Conservation (phyloP, 1,140 invertebrate species). For the Procambarus clarkii region DNA sequence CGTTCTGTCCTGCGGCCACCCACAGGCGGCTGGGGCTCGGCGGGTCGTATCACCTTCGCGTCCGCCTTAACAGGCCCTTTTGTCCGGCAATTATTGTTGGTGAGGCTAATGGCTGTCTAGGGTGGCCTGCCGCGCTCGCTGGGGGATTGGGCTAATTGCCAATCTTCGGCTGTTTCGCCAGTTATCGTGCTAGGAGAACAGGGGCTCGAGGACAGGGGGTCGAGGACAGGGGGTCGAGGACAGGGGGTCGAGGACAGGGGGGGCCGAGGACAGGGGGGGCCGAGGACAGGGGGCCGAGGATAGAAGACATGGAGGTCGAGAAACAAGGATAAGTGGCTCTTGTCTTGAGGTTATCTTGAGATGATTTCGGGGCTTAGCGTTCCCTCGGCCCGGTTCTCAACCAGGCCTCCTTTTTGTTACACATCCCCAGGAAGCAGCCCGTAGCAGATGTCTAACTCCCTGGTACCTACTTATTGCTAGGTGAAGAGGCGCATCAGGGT, state of each 20-base stretch:
- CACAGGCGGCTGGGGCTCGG: not conserved
- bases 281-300: not conserved
- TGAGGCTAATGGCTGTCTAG: slow-evolving; percentile 52
- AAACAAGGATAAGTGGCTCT: not conserved
- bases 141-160: slow-evolving; percentile 54
- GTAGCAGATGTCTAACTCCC: too few species aligned
- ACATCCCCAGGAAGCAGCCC: too few species aligned
- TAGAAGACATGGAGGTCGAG: not conserved
- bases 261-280: not conserved
- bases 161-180: slow-evolving; percentile 45
- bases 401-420: too few species aligned
- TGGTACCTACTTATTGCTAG: too few species aligned
- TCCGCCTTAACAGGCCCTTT: slow-evolving; percentile 51
- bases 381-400: too few species aligned
- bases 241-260: not conserved
- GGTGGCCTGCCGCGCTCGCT: slow-evolving; percentile 36
- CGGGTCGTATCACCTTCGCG: slow-evolving; percentile 39
- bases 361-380: too few species aligned
- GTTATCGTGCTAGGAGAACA: not conserved
- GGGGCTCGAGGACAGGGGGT: not conserved
- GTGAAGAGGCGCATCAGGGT: too few species aligned
- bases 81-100: slow-evolving; percentile 57
- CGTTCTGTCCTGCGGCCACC: not conserved
- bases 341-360: too few species aligned
- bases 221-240: not conserved